Base-by-base conservation (phyloP, 2,888 invertebrate species). In the Hoplodrina ambigua region DNA sequence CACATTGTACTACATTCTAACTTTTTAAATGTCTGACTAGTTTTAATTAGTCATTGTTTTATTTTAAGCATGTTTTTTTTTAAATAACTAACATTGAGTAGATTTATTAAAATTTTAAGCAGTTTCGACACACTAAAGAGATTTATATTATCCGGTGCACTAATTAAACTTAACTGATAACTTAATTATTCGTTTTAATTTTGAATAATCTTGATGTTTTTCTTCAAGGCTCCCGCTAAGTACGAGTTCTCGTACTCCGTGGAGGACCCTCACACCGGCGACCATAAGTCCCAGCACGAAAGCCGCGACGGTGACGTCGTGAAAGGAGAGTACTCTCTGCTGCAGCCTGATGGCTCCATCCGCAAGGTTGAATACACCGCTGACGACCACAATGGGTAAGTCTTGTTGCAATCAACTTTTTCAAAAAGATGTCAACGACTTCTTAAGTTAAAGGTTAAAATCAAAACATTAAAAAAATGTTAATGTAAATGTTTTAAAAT, bases 161-260 rank as follows among this genome's bases (percentile, higher is more conserved):
- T 20, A 53, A 64, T 37, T 52, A 46, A 69, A 49, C 1, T n/a
- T 37, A n/a, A 11, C 8, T 11, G 10, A 44, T 60, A 44, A 61
- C 5, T 55, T n/a, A 52, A 57, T 46, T 19, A 15, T 17, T 2
- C 0, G 1, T 25, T 55, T 37, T 13, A 10, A 30, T 54, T 25
- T 58, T 37, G 0, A 20, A 20, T 13, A 59, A 50, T 13, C n/a
- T 19, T 1, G 1, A 44, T 57, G 30, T 41, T 54, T 52, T 50
- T 57, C 17, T 81, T 73, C 0, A 75, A 96, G 96, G 94, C 95
- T 70, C 96, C 96, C 59, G 96, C 96, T 2, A 96, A 96, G 83
- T 96, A 96, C 88, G 96, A 96, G 82, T 96, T 96, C 90, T 96
- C 96, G 55, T 96, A 96, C 89, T 96, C 96, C 75, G 96, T 97